Evolutionary conservation across 2,113 vertebrate species (phyloP).

Genomic region (Cricetomys ansorgei): DNA sequence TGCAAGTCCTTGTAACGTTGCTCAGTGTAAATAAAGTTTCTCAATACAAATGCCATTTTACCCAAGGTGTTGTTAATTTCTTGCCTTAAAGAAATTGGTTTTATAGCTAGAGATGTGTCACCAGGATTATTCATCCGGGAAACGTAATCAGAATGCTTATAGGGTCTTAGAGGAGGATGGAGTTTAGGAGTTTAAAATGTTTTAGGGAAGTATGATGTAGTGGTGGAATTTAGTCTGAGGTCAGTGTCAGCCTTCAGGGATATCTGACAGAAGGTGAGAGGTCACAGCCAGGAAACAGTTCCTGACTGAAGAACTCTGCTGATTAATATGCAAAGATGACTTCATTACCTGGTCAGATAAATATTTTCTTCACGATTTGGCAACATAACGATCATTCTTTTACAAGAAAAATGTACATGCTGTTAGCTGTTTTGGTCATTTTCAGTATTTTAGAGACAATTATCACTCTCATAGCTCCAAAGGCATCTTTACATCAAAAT

Average conservation of each 20-base stretch:
- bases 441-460: background rate
- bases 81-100: slow-evolving; percentile 39
- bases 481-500: slow-evolving; percentile 11
- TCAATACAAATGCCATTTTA: background rate
- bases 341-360: background rate
- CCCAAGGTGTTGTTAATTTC: background rate
- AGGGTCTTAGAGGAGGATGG: background rate
- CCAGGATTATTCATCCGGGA: background rate
- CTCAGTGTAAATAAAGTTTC: background rate
- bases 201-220: background rate
- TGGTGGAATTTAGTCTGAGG: background rate
- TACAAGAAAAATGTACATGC: background rate
- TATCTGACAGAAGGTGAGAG: background rate
- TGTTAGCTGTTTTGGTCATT: background rate
- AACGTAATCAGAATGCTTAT: slow-evolving; percentile 14
- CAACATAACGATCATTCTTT: background rate
- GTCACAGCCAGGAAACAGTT: background rate
- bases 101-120: background rate
- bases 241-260: background rate
- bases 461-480: background rate
- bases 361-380: background rate
- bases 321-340: background rate
- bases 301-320: background rate
- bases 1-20: background rate
- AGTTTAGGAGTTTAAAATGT: background rate